Evolutionary conservation across 2,113 vertebrate species (phyloP), one percentile per base, ranked within the genome.

Genomic region (Notothenia rossii): DNA sequence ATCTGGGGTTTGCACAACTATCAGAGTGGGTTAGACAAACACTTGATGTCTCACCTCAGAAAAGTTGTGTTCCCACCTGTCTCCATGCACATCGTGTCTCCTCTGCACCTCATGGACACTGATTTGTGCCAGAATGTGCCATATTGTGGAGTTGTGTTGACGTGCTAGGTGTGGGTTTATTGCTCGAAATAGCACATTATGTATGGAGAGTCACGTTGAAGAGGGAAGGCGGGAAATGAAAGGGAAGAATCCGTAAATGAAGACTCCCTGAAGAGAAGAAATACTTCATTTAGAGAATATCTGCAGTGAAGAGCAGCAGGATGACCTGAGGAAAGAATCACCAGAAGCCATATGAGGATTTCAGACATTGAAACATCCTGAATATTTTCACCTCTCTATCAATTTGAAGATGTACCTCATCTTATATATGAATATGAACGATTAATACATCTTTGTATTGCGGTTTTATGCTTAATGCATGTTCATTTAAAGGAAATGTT

Each of bases 21-120:
- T 29, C 0, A 11, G 0, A 36, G 64, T 40, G 25, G 25, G 13
- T 61, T 15, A 22, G 49, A 72, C 22, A 2, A 62, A 20, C 13
- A 29, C 64, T 22, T 29, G 22, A 49, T 48, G 51, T 73, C 53
- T 59, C 66, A 67, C 73, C 53, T 78, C 74, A 22, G 49, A 70
- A 20, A 43, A 50, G 29, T n/a, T 40, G 51, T 43, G 67, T 48
- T 76, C 40, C 9, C 29, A 70, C 45, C 15, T 11, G 2, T 68
- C 70, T 60, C 36, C 6, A 7, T 7, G 36, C 36, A 22, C 20
- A 77, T 63, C 61, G 73, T 62, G 53, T 72, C 75, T 62, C 25
- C 70, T 75, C 61, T 29, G 73, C 77, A 67, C 79, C 86, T 72
- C 82, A 73, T 82, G 84, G 56, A 14, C 72, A n/a, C 36, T 54